Conservation (phyloP, 2,888 invertebrate species). For the Ochropleura plecta region DNA sequence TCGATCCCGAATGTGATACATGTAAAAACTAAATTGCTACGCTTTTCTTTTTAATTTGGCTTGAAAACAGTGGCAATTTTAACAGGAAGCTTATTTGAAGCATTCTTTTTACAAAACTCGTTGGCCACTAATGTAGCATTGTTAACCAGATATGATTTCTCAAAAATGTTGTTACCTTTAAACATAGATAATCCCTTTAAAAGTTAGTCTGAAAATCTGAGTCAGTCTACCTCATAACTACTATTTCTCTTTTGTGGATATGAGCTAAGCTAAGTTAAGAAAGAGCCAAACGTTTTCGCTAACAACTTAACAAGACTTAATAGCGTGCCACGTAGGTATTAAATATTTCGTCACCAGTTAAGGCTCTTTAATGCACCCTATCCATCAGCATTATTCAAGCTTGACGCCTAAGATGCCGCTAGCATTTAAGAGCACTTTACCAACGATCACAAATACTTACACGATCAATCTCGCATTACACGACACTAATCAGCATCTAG, state of each 20-base stretch:
- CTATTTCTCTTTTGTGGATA: not conserved
- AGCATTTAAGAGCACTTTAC: slow-evolving; percentile 13
- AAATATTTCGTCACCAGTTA: not conserved
- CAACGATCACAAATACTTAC: not conserved
- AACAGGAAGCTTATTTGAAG: not conserved
- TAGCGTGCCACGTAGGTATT: not conserved
- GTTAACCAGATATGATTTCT: not conserved
- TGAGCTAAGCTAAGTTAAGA: no score
- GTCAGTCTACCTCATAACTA: not conserved
- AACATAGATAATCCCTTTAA: not conserved
- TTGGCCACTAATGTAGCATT: not conserved
- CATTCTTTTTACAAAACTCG: not conserved
- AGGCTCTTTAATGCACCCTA: not conserved
- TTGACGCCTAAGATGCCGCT: not conserved
- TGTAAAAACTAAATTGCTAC: slow-evolving; percentile 3
- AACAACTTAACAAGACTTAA: not conserved
- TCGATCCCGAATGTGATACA: not conserved
- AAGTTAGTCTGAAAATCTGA: not conserved
- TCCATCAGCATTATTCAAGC: slow-evolving; percentile 12
- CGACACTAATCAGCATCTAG: slow-evolving; percentile 44
- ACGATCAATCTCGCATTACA: slow-evolving; percentile 34
- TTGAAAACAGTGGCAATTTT: not conserved
- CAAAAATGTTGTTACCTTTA: not conserved
- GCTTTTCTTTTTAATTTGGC: not conserved
- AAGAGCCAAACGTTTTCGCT: not conserved